Evolutionary conservation across 2,113 vertebrate genomes (phyloP).

Genomic region (Apistogramma diplotaenia): DNA sequence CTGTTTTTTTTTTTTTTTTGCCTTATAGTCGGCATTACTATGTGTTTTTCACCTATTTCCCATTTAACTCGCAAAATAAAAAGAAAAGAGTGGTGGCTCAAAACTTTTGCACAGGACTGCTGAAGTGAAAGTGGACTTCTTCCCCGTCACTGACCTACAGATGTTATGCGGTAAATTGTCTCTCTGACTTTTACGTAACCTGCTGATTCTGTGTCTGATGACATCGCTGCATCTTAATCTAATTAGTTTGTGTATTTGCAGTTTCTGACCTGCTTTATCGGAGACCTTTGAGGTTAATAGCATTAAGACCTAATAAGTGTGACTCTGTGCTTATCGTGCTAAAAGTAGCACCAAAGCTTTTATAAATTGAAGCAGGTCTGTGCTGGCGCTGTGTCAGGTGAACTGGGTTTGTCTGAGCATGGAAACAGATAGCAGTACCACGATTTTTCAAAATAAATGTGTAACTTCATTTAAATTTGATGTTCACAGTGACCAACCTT

Average conservation of each 20-base stretch:
- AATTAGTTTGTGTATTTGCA: constrained; percentile 43
- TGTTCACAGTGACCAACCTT: neutral
- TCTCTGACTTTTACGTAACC: neutral
- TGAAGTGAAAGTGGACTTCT: neutral
- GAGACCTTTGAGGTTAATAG: neutral
- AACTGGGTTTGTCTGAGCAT: neutral
- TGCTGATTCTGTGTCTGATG: neutral
- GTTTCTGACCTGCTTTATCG: constrained; percentile 21
- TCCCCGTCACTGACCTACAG: neutral
- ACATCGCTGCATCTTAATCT: constrained; percentile 19
- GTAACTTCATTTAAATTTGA: neutral
- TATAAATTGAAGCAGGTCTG: neutral
- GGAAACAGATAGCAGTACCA: neutral
- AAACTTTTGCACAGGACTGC: too few relatives aligned
- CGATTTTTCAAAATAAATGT: neutral
- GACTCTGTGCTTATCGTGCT: neutral
- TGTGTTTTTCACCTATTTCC: too few relatives aligned
- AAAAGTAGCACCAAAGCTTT: constrained; percentile 39
- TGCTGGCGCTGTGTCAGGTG: neutral
- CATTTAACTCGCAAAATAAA: too few relatives aligned
- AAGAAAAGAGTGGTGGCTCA: too few relatives aligned
- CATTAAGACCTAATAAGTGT: constrained; percentile 6
- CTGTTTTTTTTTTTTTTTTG: too few relatives aligned
- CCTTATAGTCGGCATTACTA: too few relatives aligned
- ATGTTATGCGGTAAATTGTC: neutral